Percentiles rank a stretch among this genome's conserved stretches.
Conservation (phyloP, 2,113 vertebrate species). For the Grammomys surdaster region DNA sequence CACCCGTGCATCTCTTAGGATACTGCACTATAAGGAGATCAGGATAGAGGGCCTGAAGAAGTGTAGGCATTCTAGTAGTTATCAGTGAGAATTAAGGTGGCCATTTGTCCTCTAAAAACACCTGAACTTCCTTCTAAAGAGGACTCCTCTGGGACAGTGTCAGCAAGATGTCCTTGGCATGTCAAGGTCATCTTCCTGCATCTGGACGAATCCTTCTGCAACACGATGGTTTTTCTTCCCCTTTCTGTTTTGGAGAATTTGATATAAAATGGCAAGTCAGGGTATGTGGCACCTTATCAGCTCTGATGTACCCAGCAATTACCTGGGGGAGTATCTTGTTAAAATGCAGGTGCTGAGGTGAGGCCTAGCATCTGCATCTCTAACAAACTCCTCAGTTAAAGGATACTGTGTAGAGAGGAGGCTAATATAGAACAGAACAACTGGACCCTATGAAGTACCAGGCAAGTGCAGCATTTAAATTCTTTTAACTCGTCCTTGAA, state of each 20-base stretch:
- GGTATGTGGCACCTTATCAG: not conserved
- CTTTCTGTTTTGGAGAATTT: not conserved
- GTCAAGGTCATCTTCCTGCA: not conserved
- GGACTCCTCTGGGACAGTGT: not conserved
- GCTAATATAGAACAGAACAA: not conserved
- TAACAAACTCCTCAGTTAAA: not conserved
- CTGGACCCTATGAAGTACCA: not conserved
- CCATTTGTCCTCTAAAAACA: not conserved
- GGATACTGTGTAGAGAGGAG: not conserved
- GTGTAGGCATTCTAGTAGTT: not conserved
- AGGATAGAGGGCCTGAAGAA: not conserved
- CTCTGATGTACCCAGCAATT: not conserved
- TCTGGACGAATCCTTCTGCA: not conserved
- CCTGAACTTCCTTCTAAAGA: not conserved
- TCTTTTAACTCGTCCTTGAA: slow-evolving; percentile 45
- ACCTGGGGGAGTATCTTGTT: not conserved
- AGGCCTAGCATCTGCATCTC: not conserved
- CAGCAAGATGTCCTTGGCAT: not conserved
- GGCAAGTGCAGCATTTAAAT: slow-evolving; percentile 25
- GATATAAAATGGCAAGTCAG: not conserved
- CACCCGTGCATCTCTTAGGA: not conserved
- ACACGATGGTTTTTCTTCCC: not conserved
- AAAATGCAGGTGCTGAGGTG: not conserved
- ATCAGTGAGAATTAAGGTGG: not conserved
- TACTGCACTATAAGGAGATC: not conserved